Conservation (phyloP, 2,797 vertebrate genomes). For the Gymnothorax reevesii region DNA sequence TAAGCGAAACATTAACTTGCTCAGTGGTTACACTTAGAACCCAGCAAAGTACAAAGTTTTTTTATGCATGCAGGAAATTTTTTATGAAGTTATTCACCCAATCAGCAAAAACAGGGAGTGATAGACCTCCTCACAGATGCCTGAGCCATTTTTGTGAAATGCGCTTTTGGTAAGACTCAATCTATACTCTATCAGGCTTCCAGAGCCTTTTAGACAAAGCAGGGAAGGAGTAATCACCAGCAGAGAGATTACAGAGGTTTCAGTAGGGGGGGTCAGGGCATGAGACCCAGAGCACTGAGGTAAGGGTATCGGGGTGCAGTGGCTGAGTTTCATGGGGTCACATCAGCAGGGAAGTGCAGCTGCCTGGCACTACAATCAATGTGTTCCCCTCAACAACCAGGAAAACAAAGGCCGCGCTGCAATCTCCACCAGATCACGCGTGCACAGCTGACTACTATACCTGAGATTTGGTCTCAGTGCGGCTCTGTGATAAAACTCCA, state of each 20-base stretch:
- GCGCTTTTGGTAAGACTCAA: not conserved
- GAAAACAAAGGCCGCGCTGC: constrained; percentile 70
- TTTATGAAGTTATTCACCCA: too few species aligned
- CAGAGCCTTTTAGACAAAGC: not conserved
- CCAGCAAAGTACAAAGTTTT: too few species aligned
- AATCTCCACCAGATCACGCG: constrained; percentile 60
- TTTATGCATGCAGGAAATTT: too few species aligned
- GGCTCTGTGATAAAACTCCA: constrained; percentile 64
- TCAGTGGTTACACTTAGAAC: too few species aligned
- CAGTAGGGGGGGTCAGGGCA: constrained; percentile 37
- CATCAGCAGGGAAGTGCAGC: constrained; percentile 51
- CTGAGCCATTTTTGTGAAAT: not conserved
- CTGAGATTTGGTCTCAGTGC: constrained; percentile 65
- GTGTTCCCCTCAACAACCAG: constrained; percentile 68
- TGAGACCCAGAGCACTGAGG: constrained; percentile 66
- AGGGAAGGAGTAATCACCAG: constrained; percentile 48
- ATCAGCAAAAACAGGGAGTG: too few species aligned
- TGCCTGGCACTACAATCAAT: constrained; percentile 69
- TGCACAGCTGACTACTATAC: constrained; percentile 58
- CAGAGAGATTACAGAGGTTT: constrained; percentile 52
- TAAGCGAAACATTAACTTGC: too few species aligned
- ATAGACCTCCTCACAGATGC: not conserved
- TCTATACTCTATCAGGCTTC: constrained; percentile 15
- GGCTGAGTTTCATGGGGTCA: constrained; percentile 70
- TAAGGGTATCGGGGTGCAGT: constrained; percentile 67